Evolutionary conservation across 1,140 invertebrate genomes (phyloP).

Genomic region (Trichomalopsis sarcophagae): DNA sequence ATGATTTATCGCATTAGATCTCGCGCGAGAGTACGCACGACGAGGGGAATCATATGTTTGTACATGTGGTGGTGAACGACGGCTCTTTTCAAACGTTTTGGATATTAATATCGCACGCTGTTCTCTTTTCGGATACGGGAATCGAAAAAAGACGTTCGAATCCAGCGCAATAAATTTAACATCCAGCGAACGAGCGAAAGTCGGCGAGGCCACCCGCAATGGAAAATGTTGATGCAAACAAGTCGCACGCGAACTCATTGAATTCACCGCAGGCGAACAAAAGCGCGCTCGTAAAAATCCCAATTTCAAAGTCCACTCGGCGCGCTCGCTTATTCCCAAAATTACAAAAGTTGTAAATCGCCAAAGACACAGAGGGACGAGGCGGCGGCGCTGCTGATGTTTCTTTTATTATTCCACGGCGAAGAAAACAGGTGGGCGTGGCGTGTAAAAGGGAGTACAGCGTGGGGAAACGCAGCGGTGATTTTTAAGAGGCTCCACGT

Average conservation of each 20-base stretch:
- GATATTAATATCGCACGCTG: too few relatives aligned
- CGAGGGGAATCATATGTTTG: too few relatives aligned
- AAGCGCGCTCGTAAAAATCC: constrained; percentile 38
- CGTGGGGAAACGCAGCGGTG: neutral
- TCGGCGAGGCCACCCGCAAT: neutral
- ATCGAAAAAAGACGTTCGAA: too few relatives aligned
- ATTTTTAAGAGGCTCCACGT: constrained; percentile 41
- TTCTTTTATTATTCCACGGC: neutral
- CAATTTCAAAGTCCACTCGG: neutral
- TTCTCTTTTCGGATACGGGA: too few relatives aligned
- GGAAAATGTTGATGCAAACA: neutral
- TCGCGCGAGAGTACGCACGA: too few relatives aligned
- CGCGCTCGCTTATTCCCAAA: neutral
- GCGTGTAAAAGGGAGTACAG: constrained; percentile 24
- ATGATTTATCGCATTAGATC: too few relatives aligned
- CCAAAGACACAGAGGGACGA: neutral
- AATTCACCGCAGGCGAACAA: neutral
- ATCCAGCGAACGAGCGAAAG: neutral
- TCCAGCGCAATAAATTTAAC: neutral
- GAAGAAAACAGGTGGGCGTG: constrained; percentile 51
- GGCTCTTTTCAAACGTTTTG: too few relatives aligned
- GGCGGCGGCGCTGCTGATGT: too few relatives aligned
- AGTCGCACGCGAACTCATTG: neutral
- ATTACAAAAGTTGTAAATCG: constrained; percentile 40
- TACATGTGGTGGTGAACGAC: too few relatives aligned